A percentile compares a stretch with the other conserved stretches of the same genome.
phyloP scores from a whole-genome alignment of 2,113 vertebrate species.

The Spheniscus mendiculus region DNA sequence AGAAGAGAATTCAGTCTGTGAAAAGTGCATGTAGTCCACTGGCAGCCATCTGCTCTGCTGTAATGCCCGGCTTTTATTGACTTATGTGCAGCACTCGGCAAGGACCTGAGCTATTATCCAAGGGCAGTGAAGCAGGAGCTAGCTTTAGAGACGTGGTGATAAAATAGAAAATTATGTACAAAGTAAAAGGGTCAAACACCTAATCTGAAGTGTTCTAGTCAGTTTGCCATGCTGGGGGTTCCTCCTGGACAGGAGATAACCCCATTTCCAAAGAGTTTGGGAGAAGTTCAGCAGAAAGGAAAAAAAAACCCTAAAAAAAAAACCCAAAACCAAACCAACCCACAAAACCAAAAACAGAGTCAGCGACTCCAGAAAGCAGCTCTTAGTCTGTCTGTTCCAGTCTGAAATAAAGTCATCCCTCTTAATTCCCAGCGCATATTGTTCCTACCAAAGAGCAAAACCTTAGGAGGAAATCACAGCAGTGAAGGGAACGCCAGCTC shows the following conservation, averaged over 20 bases:
- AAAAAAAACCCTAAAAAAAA: not conserved
- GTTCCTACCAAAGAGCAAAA: constrained; percentile 74
- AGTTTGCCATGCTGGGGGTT: constrained; percentile 24
- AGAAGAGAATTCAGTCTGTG: not conserved
- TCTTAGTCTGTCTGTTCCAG: constrained; percentile 10
- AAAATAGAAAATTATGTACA: constrained; percentile 45
- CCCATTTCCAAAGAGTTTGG: constrained; percentile 9
- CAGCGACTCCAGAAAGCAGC: not conserved
- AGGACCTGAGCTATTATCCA: not conserved
- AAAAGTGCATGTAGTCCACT: not conserved
- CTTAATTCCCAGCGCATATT: constrained; percentile 72
- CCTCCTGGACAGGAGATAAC: not conserved
- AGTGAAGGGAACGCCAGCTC: constrained; percentile 77
- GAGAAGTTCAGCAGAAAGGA: not conserved
- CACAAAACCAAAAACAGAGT: constrained; percentile 14
- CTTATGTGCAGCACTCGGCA: not conserved
- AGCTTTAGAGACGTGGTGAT: not conserved
- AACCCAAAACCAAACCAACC: not conserved
- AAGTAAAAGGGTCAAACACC: constrained; percentile 40
- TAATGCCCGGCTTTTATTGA: not conserved
- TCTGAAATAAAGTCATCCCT: constrained; percentile 71
- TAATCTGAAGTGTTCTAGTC: constrained; percentile 38
- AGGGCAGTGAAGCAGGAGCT: constrained; percentile 8
- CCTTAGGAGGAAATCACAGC: constrained; percentile 84
- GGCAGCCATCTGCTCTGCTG: not conserved